phyloP scores from a whole-genome alignment of 2,797 vertebrate genomes.

The Oreochromis mossambicus region DNA sequence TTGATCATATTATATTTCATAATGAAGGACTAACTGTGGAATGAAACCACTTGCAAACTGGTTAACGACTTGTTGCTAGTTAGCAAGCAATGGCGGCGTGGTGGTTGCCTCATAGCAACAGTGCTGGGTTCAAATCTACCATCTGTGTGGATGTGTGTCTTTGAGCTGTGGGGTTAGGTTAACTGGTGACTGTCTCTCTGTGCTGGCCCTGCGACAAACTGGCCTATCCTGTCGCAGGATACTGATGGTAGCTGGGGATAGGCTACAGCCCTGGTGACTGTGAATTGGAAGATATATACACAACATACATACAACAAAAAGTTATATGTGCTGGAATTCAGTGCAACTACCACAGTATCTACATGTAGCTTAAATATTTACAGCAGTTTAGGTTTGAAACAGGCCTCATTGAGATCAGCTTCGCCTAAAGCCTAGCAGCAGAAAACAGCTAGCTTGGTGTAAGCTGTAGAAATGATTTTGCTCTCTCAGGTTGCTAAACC shows the following conservation, averaged over 20 bases:
- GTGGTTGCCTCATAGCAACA: not conserved
- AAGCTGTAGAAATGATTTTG: not conserved
- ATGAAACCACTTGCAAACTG: not conserved
- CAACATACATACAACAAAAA: not conserved
- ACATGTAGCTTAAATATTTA: not conserved
- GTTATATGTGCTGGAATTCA: not conserved
- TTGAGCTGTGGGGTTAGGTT: not conserved
- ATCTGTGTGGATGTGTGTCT: not conserved
- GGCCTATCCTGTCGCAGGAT: not conserved
- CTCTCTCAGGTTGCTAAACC: not conserved
- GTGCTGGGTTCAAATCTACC: not conserved
- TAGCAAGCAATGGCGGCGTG: not conserved
- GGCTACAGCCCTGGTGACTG: not conserved
- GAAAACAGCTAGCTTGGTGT: not conserved
- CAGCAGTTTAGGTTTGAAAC: accelerated
- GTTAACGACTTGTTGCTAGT: not conserved
- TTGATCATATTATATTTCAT: not conserved
- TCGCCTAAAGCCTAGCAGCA: not conserved
- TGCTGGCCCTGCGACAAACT: not conserved
- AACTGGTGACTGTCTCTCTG: not conserved
- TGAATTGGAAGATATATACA: not conserved
- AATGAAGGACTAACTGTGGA: not conserved
- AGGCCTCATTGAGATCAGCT: not conserved
- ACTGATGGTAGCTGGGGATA: not conserved
- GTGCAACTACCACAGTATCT: not conserved